These are phyloP conservation scores for Lophotis ruficrista DNA, from an alignment of 2,113 vertebrate genomes.

Conservation along the genomic window DNA sequence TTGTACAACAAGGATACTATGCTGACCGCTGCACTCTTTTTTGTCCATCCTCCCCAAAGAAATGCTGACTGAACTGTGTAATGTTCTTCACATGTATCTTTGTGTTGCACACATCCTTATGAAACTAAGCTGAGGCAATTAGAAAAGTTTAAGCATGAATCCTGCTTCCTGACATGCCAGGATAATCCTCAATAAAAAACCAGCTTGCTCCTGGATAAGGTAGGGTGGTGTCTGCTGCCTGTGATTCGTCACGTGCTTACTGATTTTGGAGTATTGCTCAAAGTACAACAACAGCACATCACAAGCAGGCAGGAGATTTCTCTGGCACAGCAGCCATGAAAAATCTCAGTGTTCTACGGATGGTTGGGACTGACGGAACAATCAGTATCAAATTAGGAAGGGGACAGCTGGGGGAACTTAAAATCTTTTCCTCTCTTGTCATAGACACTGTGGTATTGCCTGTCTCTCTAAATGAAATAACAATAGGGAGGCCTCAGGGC, in stretches of 20 bases:
- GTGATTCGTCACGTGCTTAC: not conserved
- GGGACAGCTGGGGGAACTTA: not conserved
- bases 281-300: not conserved
- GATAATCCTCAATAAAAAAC: not conserved
- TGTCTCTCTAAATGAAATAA: slow-evolving; percentile 28
- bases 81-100: not conserved
- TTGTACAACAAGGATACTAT: not conserved
- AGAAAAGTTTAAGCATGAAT: not conserved
- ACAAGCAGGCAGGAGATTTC: not conserved
- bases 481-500: slow-evolving; percentile 10
- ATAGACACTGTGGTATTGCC: not conserved
- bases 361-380: not conserved
- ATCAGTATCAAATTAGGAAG: not conserved
- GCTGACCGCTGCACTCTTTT: not conserved
- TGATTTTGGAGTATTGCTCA: not conserved
- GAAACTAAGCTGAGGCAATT: not conserved
- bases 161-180: not conserved
- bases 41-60: not conserved
- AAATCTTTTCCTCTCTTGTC: not conserved
- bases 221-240: not conserved
- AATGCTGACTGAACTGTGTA: not conserved
- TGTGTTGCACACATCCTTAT: not conserved
- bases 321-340: not conserved
- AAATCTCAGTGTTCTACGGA: not conserved
- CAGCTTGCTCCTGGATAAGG: not conserved